These are phyloP conservation scores for Drosophila silvestris DNA, from an alignment of 2,888 invertebrate genomes.

Conservation along the genomic window DNA sequence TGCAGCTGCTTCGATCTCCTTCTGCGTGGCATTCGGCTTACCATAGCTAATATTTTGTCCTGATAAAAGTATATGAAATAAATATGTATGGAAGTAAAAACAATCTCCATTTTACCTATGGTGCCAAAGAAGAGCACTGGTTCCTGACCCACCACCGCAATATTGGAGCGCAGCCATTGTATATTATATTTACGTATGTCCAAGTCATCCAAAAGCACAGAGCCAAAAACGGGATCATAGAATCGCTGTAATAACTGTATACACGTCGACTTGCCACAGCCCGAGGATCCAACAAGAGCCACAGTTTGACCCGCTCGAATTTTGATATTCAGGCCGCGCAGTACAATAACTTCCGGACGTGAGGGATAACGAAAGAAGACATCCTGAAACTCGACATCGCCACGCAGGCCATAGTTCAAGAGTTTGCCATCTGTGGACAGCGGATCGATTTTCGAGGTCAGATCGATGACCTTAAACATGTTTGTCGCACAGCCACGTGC, in stretches of 20 bases:
- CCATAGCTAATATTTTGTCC: slow-evolving; percentile 90
- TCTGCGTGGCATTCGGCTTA: slow-evolving; percentile 88
- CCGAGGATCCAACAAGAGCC: slow-evolving; percentile 90
- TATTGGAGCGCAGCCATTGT: slow-evolving; percentile 90
- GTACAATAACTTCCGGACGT: slow-evolving; percentile 89
- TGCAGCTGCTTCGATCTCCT: slow-evolving; percentile 90
- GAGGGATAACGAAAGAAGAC: slow-evolving; percentile 93
- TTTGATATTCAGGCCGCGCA: slow-evolving; percentile 89
- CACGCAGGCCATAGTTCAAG: slow-evolving; percentile 87
- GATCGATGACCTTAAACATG: slow-evolving; percentile 91
- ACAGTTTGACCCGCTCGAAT: slow-evolving; percentile 90
- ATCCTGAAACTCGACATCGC: slow-evolving; percentile 89
- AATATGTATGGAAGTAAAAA: background rate
- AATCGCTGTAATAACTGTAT: slow-evolving; percentile 91
- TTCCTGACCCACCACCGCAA: slow-evolving; percentile 95
- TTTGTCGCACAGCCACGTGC: slow-evolving; percentile 91
- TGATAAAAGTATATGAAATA: slow-evolving; percentile 22
- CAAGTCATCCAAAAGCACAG: slow-evolving; percentile 87
- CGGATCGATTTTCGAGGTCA: slow-evolving; percentile 90
- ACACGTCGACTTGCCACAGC: slow-evolving; percentile 94
- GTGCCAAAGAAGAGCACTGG: slow-evolving; percentile 93
- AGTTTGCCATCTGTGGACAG: slow-evolving; percentile 88
- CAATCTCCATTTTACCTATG: slow-evolving; percentile 85
- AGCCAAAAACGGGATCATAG: slow-evolving; percentile 89
- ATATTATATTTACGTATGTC: slow-evolving; percentile 90